These are phyloP conservation scores for Macrosteles quadrilineatus DNA, from an alignment of 1,140 invertebrate genomes.

Conservation along the genomic window DNA sequence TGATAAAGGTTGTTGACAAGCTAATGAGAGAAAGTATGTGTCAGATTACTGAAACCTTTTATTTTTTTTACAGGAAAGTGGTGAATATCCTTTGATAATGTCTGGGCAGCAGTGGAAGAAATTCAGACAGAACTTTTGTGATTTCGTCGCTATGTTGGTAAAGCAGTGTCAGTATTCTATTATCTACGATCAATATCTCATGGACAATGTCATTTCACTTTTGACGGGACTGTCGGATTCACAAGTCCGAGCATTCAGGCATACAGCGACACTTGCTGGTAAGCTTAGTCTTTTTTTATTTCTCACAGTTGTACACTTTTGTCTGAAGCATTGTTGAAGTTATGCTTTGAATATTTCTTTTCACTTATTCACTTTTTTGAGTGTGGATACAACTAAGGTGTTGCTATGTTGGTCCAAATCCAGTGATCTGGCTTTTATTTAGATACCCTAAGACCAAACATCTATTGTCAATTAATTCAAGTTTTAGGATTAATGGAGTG, in stretches of 20 bases:
- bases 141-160: slow-evolving; percentile 96
- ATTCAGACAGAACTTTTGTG: slow-evolving; percentile 94
- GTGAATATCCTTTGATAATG: slow-evolving; percentile 99
- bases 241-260: slow-evolving; percentile 96
- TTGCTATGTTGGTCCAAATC: no score
- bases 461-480: no score
- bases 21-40: no score
- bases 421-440: no score
- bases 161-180: slow-evolving; percentile 98
- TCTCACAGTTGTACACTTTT: no score
- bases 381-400: no score
- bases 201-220: slow-evolving; percentile 98
- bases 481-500: no score
- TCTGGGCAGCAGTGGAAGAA: slow-evolving; percentile 97
- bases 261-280: slow-evolving; percentile 97
- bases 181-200: slow-evolving; percentile 98
- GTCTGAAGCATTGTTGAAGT: neutral
- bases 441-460: no score
- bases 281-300: no score
- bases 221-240: slow-evolving; percentile 97
- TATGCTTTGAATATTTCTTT: neutral
- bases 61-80: slow-evolving; percentile 74
- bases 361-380: neutral
- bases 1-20: no score
- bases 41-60: no score